Evolutionary conservation across 2,797 vertebrate species (phyloP).

Genomic region (Gymnoscopelus microlampas): DNA sequence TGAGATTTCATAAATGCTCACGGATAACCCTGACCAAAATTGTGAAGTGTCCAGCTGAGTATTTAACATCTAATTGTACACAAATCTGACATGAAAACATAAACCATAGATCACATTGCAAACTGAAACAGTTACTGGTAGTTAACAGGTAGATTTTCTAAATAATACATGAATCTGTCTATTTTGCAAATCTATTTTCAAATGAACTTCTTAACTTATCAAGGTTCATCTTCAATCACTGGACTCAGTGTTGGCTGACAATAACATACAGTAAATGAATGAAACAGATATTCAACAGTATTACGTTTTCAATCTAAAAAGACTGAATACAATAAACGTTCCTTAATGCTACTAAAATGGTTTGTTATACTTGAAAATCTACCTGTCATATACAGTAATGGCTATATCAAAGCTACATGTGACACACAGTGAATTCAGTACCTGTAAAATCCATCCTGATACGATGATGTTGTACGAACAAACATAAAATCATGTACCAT

Average conservation of each 20-base stretch:
- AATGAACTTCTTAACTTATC: constrained; percentile 12
- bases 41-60: constrained; percentile 67
- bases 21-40: constrained; percentile 52
- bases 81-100: constrained; percentile 69
- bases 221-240: no score
- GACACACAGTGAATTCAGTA: constrained; percentile 18
- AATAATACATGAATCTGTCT: constrained; percentile 55
- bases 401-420: constrained; percentile 45
- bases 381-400: constrained; percentile 52
- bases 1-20: constrained; percentile 61
- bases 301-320: no score
- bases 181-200: constrained; percentile 37
- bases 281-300: no score
- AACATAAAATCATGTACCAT: constrained; percentile 31
- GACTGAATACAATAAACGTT: no score
- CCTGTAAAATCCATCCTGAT: constrained; percentile 29
- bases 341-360: not conserved
- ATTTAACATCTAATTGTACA: constrained; percentile 66
- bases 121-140: constrained; percentile 57
- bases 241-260: no score
- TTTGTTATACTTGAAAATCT: constrained; percentile 58
- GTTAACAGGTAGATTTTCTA: constrained; percentile 61
- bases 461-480: constrained; percentile 32
- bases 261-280: no score
- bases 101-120: constrained; percentile 72